Evolutionary conservation across 1,140 invertebrate species (phyloP).

Genomic region (Pteromalus puparum): DNA sequence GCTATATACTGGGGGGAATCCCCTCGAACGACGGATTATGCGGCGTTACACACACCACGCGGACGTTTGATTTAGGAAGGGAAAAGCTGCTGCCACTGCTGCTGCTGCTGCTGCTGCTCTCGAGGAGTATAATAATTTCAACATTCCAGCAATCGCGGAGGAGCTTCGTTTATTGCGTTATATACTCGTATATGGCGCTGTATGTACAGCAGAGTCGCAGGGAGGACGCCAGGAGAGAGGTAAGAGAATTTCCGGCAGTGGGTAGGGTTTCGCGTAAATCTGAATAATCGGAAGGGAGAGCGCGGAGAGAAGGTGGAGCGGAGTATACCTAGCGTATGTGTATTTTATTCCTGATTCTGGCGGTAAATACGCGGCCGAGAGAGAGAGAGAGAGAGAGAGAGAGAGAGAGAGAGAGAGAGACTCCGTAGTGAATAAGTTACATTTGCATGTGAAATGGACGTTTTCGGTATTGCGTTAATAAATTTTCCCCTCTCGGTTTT

Average conservation of each 20-base stretch:
- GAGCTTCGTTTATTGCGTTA: background rate
- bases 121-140: constrained; percentile 37
- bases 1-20: background rate
- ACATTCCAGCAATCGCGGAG: constrained; percentile 12
- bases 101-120: background rate
- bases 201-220: background rate
- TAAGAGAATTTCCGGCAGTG: background rate
- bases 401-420: background rate
- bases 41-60: background rate
- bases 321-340: background rate
- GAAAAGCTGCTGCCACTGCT: background rate
- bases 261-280: constrained; percentile 25
- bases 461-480: constrained; percentile 43
- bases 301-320: background rate
- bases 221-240: background rate
- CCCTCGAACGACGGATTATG: background rate
- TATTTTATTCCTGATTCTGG: constrained; percentile 24
- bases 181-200: background rate
- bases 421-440: constrained; percentile 32
- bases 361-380: constrained; percentile 36
- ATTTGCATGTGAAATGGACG: constrained; percentile 45
- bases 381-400: constrained; percentile 15
- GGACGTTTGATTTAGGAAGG: constrained; percentile 13
- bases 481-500: constrained; percentile 28
- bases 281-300: constrained; percentile 33